Conservation (phyloP, 2,113 vertebrate species). For the Pandion haliaetus region DNA sequence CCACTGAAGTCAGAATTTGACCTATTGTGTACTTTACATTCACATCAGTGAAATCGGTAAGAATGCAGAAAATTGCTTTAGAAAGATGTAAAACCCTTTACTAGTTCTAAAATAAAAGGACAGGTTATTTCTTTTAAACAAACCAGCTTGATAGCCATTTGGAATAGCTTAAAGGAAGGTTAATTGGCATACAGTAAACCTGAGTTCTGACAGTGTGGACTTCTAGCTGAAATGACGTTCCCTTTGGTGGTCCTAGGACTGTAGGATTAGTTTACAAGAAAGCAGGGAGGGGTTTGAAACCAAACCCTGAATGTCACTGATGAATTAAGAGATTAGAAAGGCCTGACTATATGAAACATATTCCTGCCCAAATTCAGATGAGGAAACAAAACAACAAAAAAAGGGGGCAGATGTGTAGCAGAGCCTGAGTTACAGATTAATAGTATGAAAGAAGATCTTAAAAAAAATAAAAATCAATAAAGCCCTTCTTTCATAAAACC, state of each 20-base stretch:
- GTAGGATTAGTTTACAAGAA: constrained; percentile 49
- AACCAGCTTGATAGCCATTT: constrained; percentile 40
- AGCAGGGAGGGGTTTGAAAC: constrained; percentile 27
- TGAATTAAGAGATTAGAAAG: constrained; percentile 27
- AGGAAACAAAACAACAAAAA: background rate
- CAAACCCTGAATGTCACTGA: background rate
- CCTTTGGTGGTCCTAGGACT: constrained; percentile 44
- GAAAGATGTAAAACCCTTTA: constrained; percentile 28
- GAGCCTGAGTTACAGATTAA: background rate
- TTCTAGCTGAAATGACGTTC: constrained; percentile 40
- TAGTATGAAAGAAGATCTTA: background rate
- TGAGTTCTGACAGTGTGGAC: constrained; percentile 18
- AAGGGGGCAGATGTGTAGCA: background rate
- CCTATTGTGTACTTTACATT: constrained; percentile 46
- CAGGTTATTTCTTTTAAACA: constrained; percentile 29
- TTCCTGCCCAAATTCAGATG: background rate
- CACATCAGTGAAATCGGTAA: constrained; percentile 19
- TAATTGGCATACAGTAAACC: constrained; percentile 45
- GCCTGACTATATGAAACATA: constrained; percentile 8
- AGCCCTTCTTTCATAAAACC: background rate
- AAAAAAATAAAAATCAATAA: background rate
- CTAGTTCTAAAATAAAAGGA: constrained; percentile 23
- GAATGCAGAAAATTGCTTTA: constrained; percentile 49
- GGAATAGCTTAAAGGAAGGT: constrained; percentile 36
- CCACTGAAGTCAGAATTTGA: constrained; percentile 48